Percentiles rank a stretch among this genome's conserved stretches.
These are phyloP conservation scores for Rugalucina vietnamica DNA, from an alignment of 2,888 invertebrate genomes.

Conservation along the genomic window DNA sequence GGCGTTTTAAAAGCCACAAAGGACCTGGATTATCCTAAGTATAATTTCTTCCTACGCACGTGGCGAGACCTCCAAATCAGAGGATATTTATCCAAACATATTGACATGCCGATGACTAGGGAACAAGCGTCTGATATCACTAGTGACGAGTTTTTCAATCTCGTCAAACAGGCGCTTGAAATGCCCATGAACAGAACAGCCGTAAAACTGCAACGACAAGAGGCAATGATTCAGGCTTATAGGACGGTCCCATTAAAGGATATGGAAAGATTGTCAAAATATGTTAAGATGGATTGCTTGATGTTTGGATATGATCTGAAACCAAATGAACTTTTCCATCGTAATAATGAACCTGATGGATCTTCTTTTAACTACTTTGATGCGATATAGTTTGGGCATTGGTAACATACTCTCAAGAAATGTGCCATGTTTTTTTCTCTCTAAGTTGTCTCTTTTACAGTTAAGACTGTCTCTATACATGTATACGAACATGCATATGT, in stretches of 20 bases:
- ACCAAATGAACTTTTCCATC: background rate
- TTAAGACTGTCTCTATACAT: no score
- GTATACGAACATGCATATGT: no score
- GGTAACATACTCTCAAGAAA: no score
- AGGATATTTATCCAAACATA: background rate
- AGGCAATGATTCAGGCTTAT: slow-evolving; percentile 8
- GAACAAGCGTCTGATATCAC: background rate
- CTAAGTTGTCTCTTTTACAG: no score
- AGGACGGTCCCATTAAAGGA: background rate
- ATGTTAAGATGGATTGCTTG: background rate
- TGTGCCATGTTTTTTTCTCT: no score
- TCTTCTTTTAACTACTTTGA: background rate
- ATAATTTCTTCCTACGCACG: slow-evolving; percentile 3
- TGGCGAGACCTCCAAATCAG: slow-evolving; percentile 12
- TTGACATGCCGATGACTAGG: background rate
- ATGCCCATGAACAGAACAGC: background rate
- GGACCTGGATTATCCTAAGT: background rate
- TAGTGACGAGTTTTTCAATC: background rate
- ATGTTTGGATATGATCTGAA: slow-evolving; percentile 4
- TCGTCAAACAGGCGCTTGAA: background rate
- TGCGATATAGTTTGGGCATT: no score
- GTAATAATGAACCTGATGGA: background rate
- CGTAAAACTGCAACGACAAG: background rate
- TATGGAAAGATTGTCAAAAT: slow-evolving; percentile 3
- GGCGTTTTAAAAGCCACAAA: background rate